Percentiles rank a stretch among this genome's conserved stretches.
Conservation (phyloP, 2,113 vertebrate species). For the Catharus bicknelli region DNA sequence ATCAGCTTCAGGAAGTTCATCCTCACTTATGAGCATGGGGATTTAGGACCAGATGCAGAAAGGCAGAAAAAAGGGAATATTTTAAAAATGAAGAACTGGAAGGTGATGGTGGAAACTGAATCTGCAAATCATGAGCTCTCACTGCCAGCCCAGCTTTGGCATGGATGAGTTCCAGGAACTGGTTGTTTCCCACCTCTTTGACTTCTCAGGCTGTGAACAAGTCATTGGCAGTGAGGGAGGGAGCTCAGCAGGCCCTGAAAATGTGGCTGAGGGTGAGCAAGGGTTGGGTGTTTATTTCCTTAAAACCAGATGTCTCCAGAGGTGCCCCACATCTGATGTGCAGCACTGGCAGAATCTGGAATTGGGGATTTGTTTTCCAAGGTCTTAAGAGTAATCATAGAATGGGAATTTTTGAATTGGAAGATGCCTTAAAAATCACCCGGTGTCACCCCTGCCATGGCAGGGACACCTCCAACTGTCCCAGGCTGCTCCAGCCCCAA, state of each 20-base stretch:
- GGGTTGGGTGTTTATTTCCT: neutral
- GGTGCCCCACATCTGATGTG: neutral
- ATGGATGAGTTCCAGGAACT: neutral
- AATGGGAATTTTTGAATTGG: neutral
- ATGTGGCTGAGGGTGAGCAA: neutral
- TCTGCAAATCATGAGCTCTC: accelerated
- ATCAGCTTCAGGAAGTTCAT: neutral
- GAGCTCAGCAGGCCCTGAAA: neutral
- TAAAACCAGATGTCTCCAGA: neutral
- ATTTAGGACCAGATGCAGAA: neutral
- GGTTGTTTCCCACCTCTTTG: neutral
- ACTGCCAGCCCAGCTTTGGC: neutral
- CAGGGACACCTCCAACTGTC: neutral
- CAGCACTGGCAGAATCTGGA: neutral
- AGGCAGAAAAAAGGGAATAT: neutral
- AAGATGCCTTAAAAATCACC: neutral
- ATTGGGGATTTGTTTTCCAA: neutral
- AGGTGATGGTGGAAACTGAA: neutral
- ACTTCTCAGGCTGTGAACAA: neutral
- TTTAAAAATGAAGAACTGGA: neutral
- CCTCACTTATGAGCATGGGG: neutral
- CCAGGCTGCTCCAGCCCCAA: neutral
- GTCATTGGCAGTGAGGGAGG: neutral
- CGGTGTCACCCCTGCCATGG: neutral
- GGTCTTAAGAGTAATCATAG: neutral